phyloP scores from a whole-genome alignment of 2,797 vertebrate species.

The Aphelocoma californica region DNA sequence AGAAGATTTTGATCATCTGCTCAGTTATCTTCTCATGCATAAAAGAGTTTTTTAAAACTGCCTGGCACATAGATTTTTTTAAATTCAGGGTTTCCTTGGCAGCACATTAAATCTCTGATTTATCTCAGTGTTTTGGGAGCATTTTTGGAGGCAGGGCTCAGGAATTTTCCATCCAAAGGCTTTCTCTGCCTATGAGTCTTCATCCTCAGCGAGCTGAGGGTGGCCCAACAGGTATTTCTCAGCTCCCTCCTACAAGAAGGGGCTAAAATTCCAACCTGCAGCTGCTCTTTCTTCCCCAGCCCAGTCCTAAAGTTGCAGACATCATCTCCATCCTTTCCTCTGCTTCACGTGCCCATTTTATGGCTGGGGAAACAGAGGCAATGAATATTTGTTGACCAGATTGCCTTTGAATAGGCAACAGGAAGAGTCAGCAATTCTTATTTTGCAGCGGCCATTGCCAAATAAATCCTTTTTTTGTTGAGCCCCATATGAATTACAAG shows the following conservation, averaged over 20 bases:
- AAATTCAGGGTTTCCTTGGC: not conserved
- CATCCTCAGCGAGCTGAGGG: accelerated
- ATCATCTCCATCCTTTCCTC: not conserved
- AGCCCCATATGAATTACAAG: not conserved
- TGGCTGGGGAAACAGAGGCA: not conserved
- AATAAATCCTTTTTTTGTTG: not conserved
- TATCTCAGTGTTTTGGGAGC: not conserved
- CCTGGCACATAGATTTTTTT: not conserved
- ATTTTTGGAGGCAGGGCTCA: not conserved
- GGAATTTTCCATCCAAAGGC: not conserved
- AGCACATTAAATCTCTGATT: not conserved
- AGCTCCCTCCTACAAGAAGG: not conserved
- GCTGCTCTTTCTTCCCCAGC: not conserved
- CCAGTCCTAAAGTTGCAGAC: not conserved
- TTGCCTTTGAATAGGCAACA: not conserved
- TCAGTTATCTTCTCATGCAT: not conserved
- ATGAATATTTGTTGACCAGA: accelerated
- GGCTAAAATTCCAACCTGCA: not conserved
- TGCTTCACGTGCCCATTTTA: accelerated
- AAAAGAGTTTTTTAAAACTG: not conserved
- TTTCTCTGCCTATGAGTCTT: too few relatives aligned
- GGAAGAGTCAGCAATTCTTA: not conserved
- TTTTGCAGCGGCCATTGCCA: not conserved
- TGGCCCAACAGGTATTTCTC: not conserved
- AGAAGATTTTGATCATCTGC: not conserved